phyloP scores from a whole-genome alignment of 2,113 vertebrate genomes.

The human region GRCh38 chr2:176945001-176945500 shows the following conservation, averaged over 20 bases:
- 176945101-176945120: background rate
- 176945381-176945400: background rate
- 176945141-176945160: background rate
- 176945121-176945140: background rate
- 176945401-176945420: background rate
- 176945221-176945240: background rate
- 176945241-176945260: background rate
- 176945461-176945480: background rate
- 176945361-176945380: background rate
- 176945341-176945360: background rate
- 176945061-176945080: background rate
- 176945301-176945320: background rate
- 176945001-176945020: background rate
- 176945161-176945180: too few relatives aligned
- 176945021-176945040: background rate
- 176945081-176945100: background rate
- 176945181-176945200: background rate
- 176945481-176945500: background rate
- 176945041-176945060: background rate
- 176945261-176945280: background rate
- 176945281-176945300: background rate
- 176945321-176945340: background rate
- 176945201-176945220: background rate
- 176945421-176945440: background rate
- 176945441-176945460: background rate